phyloP scores from a whole-genome alignment of 2,113 vertebrate species.

The Amphiprion ocellaris region DNA sequence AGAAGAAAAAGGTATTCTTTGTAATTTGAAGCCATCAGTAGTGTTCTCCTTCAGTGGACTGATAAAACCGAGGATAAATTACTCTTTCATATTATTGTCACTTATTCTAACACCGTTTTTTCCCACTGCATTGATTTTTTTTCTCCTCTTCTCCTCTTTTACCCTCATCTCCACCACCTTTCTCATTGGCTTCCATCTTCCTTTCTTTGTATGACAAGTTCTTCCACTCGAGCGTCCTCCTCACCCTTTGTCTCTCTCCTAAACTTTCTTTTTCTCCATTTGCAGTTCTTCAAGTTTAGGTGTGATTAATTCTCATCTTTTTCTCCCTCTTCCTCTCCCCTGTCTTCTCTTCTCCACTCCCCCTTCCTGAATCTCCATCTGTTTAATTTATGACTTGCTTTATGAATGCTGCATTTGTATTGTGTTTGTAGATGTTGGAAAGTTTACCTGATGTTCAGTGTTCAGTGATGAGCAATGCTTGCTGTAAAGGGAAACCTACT shows the following conservation, averaged over 20 bases:
- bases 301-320: not conserved
- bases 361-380: too few species aligned
- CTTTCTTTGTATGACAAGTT: not conserved
- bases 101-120: not conserved
- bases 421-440: not conserved
- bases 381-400: constrained; percentile 5
- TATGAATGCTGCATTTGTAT: not conserved
- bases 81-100: not conserved
- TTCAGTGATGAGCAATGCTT: constrained; percentile 3
- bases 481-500: not conserved
- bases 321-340: not conserved
- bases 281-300: not conserved
- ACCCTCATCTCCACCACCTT: not conserved
- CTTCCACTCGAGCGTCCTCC: not conserved
- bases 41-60: not conserved
- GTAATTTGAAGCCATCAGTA: constrained; percentile 36
- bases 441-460: not conserved
- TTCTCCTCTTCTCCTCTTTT: not conserved
- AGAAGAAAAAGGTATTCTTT: constrained; percentile 34
- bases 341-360: too few species aligned
- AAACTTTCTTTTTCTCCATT: not conserved
- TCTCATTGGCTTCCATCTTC: not conserved
- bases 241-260: not conserved
- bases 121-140: not conserved
- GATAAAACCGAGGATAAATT: not conserved